Percentiles rank a stretch among this genome's conserved stretches.
phyloP scores from a whole-genome alignment of 1,140 invertebrate species.

The Pseudomyrmex pallidus region DNA sequence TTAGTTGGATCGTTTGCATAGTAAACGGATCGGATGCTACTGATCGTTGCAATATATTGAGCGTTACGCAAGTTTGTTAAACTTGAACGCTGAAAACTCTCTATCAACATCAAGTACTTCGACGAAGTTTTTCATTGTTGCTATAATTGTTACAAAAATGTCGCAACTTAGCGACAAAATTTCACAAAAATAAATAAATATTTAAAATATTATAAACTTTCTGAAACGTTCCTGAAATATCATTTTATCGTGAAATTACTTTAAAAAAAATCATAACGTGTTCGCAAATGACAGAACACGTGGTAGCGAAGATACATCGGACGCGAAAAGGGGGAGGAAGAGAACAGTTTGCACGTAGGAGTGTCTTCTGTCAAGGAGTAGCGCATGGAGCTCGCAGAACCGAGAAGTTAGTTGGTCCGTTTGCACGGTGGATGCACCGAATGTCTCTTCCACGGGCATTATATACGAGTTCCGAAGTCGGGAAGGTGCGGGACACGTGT shows the following conservation, averaged over 20 bases:
- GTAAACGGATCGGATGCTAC: constrained; percentile 66
- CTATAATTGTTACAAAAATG: background rate
- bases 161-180: no score
- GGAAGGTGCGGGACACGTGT: constrained; percentile 63
- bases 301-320: constrained; percentile 28
- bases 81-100: background rate
- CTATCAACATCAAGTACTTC: no score
- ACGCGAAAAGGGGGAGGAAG: constrained; percentile 25
- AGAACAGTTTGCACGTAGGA: constrained; percentile 74
- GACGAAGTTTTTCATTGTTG: no score
- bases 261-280: constrained; percentile 15
- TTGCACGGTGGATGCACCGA: constrained; percentile 74
- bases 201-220: constrained; percentile 11
- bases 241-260: background rate
- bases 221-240: background rate
- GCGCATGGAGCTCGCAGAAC: constrained; percentile 64
- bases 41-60: constrained; percentile 25
- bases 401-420: constrained; percentile 67
- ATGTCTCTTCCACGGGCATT: constrained; percentile 60
- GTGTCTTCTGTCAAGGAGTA: constrained; percentile 72
- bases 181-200: background rate
- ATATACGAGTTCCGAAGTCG: constrained; percentile 58
- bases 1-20: constrained; percentile 67
- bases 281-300: constrained; percentile 33
- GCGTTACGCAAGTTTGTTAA: background rate